A percentile compares a stretch with the other conserved stretches of the same genome.
phyloP scores from a whole-genome alignment of 2,888 invertebrate genomes.

The Ptycholaimellus sp. region DNA sequence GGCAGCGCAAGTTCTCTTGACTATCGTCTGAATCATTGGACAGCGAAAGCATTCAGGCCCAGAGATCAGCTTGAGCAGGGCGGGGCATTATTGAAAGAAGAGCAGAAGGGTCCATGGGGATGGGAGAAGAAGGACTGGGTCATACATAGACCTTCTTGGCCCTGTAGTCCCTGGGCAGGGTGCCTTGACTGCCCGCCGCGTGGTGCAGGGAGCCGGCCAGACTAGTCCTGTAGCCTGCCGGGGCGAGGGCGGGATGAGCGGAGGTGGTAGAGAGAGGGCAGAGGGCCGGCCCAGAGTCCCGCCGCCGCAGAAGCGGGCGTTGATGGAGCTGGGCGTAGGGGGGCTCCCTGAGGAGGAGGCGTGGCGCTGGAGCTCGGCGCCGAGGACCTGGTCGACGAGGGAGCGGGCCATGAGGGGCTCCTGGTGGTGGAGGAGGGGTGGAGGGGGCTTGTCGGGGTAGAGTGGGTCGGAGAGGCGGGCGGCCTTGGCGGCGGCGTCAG shows the following conservation, averaged over 20 bases:
- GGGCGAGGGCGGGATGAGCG: slow-evolving; percentile 10
- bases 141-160: slow-evolving; percentile 24
- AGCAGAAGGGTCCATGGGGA: too few relatives aligned
- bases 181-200: too few relatives aligned
- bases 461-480: slow-evolving; percentile 12
- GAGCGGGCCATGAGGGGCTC: slow-evolving; percentile 2
- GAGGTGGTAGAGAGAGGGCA: slow-evolving; percentile 1
- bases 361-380: slow-evolving; percentile 5
- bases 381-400: too few relatives aligned
- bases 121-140: too few relatives aligned
- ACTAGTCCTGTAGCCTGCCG: slow-evolving; percentile 8
- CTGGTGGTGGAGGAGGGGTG: slow-evolving; percentile 16
- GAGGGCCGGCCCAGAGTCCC: slow-evolving; percentile 10
- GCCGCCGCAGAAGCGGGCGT: slow-evolving; percentile 6
- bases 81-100: too few relatives aligned
- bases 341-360: slow-evolving; percentile 6
- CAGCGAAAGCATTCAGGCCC: too few relatives aligned
- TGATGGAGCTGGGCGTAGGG: background rate
- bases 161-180: slow-evolving; percentile 22
- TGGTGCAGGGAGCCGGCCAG: slow-evolving; percentile 7
- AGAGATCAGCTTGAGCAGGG: too few relatives aligned
- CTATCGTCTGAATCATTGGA: too few relatives aligned
- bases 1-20: too few relatives aligned
- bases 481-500: slow-evolving; percentile 10
- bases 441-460: slow-evolving; percentile 11